Conservation (phyloP, 2,797 vertebrate species). For the Notolepis coatsorum region DNA sequence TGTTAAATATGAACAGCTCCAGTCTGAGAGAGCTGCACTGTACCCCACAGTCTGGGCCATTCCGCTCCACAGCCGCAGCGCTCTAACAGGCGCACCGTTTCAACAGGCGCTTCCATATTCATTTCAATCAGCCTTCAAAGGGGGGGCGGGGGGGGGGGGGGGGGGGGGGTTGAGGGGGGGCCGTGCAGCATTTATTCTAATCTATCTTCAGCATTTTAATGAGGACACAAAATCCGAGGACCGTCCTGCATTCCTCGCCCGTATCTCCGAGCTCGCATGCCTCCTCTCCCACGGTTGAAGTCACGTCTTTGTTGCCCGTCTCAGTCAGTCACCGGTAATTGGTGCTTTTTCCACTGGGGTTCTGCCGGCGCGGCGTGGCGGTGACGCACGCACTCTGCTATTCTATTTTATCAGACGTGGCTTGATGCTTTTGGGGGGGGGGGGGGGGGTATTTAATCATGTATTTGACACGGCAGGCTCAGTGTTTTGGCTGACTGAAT, state of each 20-base stretch:
- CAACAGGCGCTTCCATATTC: constrained; percentile 47
- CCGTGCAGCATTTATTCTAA: constrained; percentile 49
- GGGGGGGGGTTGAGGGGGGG: no score
- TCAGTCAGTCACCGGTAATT: constrained; percentile 45
- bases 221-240: constrained; percentile 46
- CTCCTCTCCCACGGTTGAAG: constrained; percentile 45
- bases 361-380: constrained; percentile 35
- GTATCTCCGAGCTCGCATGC: constrained; percentile 21
- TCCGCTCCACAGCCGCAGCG: neutral
- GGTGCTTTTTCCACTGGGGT: constrained; percentile 32
- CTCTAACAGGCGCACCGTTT: constrained; percentile 23
- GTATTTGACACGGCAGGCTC: constrained; percentile 52
- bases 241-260: constrained; percentile 26
- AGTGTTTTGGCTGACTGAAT: constrained; percentile 29
- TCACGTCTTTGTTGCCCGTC: constrained; percentile 42
- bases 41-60: constrained; percentile 9
- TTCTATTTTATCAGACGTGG: constrained; percentile 64
- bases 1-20: constrained; percentile 62
- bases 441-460: constrained; percentile 51
- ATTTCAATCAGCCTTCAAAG: constrained; percentile 68
- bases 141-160: no score
- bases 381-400: constrained; percentile 42
- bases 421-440: constrained; percentile 45
- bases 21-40: constrained; percentile 44
- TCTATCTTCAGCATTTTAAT: constrained; percentile 55